Evolutionary conservation across 2,888 invertebrate genomes (phyloP), one percentile per base, ranked within the genome.

Genomic region (Hirtodrosophila cameraria): DNA sequence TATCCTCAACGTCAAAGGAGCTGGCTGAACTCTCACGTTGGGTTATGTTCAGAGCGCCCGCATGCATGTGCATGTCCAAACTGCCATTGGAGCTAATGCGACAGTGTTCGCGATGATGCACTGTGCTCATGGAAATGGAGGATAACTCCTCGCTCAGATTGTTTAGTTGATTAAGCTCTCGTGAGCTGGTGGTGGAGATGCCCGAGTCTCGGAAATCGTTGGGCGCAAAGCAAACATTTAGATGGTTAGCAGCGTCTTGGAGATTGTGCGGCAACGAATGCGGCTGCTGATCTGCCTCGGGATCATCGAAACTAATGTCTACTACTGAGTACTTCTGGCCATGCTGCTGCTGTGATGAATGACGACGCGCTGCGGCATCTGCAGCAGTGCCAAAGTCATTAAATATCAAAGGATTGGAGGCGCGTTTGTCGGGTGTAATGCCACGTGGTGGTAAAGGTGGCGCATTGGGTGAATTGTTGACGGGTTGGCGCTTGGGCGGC

Each of bases 381-480:
- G 67, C 54, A 4, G 2, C 54, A 6, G 23, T 33, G 23, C 86
- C 76, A 45, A 90, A 91, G 11, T 91, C 91, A 46, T 88, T 88
- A 54, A 90, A 90, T n/a, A 88, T 77, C 28, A 90, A 65, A 0
- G 91, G 90, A 82, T 91, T 91, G 0, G 91, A 91, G 23, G 90
- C 88, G n/a, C 91, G 80, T 52, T 91, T 91, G 30, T 91, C 91
- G 1, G 90, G 90, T 5, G 90, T 90, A 71, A 95, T 94, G 5
- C 96, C 95, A 61, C 96, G 91, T 0, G 96, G 96, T 2, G 96
- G 96, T 53, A 96, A 88, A 0, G 96, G 96, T 12, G 96, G 96
- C 0, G 96, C 96, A 72, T 54, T 93, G 91, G 67, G 91, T 3
- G 92, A 92, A 3, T 91, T 86, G 5, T 90, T 80, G 0, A 70